Evolutionary conservation across 2,888 invertebrate species (phyloP), one percentile per base, ranked within the genome.

Genomic region (Thumatha senex): DNA sequence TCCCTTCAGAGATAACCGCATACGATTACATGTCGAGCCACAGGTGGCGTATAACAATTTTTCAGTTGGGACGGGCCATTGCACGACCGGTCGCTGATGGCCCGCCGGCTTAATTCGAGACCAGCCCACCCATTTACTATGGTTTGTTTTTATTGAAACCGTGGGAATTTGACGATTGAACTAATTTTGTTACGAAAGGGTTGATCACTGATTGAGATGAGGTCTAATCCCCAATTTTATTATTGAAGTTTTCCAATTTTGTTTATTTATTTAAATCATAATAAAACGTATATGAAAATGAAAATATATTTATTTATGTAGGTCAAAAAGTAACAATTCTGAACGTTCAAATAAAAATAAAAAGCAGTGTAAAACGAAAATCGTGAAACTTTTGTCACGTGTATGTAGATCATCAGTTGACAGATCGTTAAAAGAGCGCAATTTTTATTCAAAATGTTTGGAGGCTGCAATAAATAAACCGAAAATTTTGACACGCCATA

Each of bases 41-140:
- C 92, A 92, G 92, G 92, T 92, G 92, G 92, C 83, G 84, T 70
- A 89, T 90, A 86, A 89, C 90, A 91, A n/a, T 92, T 92, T 92
- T 92, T 92, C 89, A 86, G 77, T 68, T 73, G 75, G 77, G 74
- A 71, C 79, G 78, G 80, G 74, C 78, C 78, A 77, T 73, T 72
- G 77, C 69, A 67, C 72, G 73, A 60, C 62, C 63, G 68, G 60
- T 5, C 18, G 56, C 46, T 72, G 70, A 75, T 68, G 63, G 73
- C 66, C 69, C 70, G 69, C 71, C 74, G 76, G 84, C 82, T 88
- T 87, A 86, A 87, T 86, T 82, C 80, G 75, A 76, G 74, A 76
- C 80, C 78, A 74, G 74, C 77, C 76, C 76, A 70, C 74, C 82
- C 78, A 84, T 84, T 83, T 82, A 73, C 70, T 70, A 80, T 58